Percentiles rank a stretch among this genome's conserved stretches.
These are phyloP conservation scores for Aradophagus sp. DNA, from an alignment of 1,140 invertebrate genomes.

Conservation along the genomic window DNA sequence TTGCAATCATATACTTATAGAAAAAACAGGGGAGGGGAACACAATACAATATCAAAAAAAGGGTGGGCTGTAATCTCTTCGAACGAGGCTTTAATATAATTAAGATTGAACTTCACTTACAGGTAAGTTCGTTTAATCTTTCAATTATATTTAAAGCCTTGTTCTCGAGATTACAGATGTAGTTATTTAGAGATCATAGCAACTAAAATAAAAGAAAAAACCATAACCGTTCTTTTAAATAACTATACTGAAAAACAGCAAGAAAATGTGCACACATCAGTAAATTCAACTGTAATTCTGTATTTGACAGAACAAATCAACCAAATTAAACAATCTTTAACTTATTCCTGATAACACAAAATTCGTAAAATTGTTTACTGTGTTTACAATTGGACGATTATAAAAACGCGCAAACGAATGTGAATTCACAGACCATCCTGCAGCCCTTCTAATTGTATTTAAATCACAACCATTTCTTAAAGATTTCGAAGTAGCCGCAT, in stretches of 20 bases:
- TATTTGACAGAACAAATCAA: too few species aligned
- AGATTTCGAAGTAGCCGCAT: slow-evolving; percentile 19
- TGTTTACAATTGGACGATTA: not conserved
- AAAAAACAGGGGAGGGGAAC: too few species aligned
- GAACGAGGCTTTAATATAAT: too few species aligned
- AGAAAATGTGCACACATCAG: too few species aligned
- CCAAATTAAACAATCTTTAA: too few species aligned
- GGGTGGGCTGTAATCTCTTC: too few species aligned
- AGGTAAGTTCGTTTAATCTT: slow-evolving; percentile 3
- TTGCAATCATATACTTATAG: too few species aligned
- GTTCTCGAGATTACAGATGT: slow-evolving; percentile 12
- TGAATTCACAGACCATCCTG: slow-evolving; percentile 3
- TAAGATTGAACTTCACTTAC: too few species aligned
- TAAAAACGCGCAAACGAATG: slow-evolving; percentile 4
- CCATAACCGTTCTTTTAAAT: not conserved
- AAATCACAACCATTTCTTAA: slow-evolving; percentile 3
- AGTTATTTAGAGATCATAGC: slow-evolving; percentile 13
- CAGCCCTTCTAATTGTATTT: slow-evolving; percentile 10
- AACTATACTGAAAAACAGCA: too few species aligned
- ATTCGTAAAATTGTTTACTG: not conserved
- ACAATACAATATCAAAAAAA: too few species aligned
- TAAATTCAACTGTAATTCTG: too few species aligned
- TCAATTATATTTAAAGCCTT: slow-evolving; percentile 11
- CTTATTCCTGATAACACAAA: not conserved
- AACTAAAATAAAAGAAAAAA: slow-evolving; percentile 7